A percentile compares a stretch with the other conserved stretches of the same genome.
Evolutionary conservation across 2,888 invertebrate genomes (phyloP).

Genomic region (Cheiracanthium punctorium): DNA sequence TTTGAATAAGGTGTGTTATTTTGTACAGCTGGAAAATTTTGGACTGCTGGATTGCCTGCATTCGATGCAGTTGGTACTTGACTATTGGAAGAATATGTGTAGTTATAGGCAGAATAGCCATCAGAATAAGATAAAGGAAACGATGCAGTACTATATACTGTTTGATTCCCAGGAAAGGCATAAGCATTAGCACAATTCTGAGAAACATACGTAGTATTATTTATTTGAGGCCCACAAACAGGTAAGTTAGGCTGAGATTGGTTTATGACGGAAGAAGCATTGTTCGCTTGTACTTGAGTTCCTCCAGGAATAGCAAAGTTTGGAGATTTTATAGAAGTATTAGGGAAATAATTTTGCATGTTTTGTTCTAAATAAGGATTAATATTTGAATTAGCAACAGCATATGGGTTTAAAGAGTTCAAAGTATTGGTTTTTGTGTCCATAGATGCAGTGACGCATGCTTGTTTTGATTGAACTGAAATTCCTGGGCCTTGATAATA

Average conservation of each 20-base stretch:
- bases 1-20: not conserved
- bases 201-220: not conserved
- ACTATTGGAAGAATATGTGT: not conserved
- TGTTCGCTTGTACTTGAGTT: not conserved
- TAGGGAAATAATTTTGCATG: not conserved
- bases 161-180: not conserved
- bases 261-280: not conserved
- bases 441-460: constrained; percentile 55
- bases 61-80: not conserved
- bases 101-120: not conserved
- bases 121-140: constrained; percentile 1
- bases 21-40: not conserved
- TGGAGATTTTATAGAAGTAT: not conserved
- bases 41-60: not conserved
- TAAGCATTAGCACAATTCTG: not conserved
- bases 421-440: constrained; percentile 51
- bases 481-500: constrained; percentile 23
- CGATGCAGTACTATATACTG: not conserved
- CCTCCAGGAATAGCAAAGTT: not conserved
- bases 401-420: constrained; percentile 17
- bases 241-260: not conserved
- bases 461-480: constrained; percentile 3
- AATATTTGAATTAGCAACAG: constrained; percentile 6
- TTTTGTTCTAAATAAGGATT: not conserved
- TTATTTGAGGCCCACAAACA: not conserved